Base-by-base conservation (phyloP, 2,797 vertebrate genomes). In the Neostethus bicornis region DNA sequence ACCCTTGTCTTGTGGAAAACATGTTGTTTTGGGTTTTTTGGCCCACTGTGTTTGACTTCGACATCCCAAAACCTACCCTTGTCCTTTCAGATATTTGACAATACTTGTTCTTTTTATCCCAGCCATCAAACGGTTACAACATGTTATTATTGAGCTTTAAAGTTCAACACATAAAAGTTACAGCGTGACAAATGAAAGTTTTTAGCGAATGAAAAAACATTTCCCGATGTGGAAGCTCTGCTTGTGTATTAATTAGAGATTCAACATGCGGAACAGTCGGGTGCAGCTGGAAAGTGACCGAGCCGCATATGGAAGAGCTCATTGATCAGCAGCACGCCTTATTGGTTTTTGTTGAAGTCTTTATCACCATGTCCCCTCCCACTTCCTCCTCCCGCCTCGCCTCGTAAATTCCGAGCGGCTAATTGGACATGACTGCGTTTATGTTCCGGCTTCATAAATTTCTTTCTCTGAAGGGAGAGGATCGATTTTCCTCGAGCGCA, bases 361-460 rank as follows among this genome's bases (percentile, higher is more conserved):
- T 91, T 87, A 90, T 90, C 81, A 70, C 75, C 61, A 1, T 34
- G 50, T 78, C 77, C 57, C 79, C 70, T 82, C 83, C 85, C 73
- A 85, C 79, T 79, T 82, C 85, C 85, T 76, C 63, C 70, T n/a
- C 51, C 51, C 44, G 66, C 71, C 70, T 76, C 43, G 41, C 70
- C 85, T 88, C 79, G 67, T 91, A 90, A 89, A 90, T 90, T 83
- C 79, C 66, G 62, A 54, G 65, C 57, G 56, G 85, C 90, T 90
- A 91, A 90, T 90, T 91, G 90, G 85, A 90, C 87, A 87, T 88
- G 89, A 90, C 90, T 87, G 85, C 78, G 72, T 89, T 90, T 90
- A 90, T 89, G 89, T 87, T 85, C 81, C 75, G 70, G 86, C 85
- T 87, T 92, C 90, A 91, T 90, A 91, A 88, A 90, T 91, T 89